Percentiles rank a stretch among this genome's conserved stretches.
These are phyloP conservation scores for Lordiphosa fenestrarum DNA, from an alignment of 2,888 invertebrate species.

Conservation along the genomic window DNA sequence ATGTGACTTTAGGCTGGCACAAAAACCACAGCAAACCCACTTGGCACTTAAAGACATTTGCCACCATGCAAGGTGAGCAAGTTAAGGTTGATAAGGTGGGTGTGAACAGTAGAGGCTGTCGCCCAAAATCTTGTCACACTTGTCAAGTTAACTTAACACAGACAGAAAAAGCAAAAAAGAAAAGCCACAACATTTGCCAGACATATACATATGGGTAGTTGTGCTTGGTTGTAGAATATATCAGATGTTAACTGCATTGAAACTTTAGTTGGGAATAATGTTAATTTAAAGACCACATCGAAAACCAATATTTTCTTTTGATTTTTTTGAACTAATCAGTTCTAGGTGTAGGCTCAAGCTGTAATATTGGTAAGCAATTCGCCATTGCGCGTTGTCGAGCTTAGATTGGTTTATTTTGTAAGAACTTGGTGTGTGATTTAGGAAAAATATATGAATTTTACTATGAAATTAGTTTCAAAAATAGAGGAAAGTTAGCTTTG, in stretches of 20 bases:
- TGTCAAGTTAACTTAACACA: constrained; percentile 37
- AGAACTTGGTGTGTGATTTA: no score
- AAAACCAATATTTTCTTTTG: no score
- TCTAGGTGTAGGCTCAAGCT: no score
- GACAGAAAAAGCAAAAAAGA: not conserved
- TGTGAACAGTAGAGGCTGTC: constrained; percentile 9
- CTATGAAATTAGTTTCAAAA: no score
- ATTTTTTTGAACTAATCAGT: no score
- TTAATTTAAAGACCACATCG: no score
- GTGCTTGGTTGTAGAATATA: not conserved
- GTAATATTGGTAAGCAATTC: no score
- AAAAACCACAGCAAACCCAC: constrained; percentile 23
- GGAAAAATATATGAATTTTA: no score
- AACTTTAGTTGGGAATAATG: not conserved
- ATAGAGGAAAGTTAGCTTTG: no score
- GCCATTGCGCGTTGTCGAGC: no score
- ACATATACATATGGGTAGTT: not conserved
- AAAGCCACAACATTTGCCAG: constrained; percentile 5
- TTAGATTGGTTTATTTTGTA: no score
- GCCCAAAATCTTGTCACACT: constrained; percentile 59
- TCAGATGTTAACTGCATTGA: constrained; percentile 4
- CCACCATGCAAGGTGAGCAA: constrained; percentile 22
- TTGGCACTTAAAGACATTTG: constrained; percentile 16
- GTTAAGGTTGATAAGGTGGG: constrained; percentile 5
- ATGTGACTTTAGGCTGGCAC: constrained; percentile 25